Percentiles rank a stretch among this genome's conserved stretches.
Conservation (phyloP, 2,888 invertebrate species). For the Drosophila aldrichi region DNA sequence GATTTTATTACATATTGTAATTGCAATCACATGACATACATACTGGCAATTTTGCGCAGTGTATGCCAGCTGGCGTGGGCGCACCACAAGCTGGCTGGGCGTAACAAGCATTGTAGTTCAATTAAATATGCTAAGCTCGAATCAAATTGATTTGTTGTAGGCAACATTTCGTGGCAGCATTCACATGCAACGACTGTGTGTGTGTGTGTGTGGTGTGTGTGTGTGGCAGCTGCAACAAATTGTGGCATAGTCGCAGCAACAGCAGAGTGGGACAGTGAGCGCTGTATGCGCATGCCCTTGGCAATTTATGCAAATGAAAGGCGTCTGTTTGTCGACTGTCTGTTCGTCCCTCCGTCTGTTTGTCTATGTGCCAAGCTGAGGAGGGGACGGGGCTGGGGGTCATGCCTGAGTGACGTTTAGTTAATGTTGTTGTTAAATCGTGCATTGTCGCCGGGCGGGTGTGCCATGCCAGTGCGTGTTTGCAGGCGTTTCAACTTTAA, state of each 20-base stretch:
- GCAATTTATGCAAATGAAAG: slow-evolving; percentile 71
- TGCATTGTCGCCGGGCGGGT: slow-evolving; percentile 40
- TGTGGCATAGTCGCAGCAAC: background rate
- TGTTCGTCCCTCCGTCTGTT: slow-evolving; percentile 18
- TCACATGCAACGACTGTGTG: slow-evolving; percentile 24
- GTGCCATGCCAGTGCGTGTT: slow-evolving; percentile 30
- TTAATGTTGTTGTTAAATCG: slow-evolving; percentile 73
- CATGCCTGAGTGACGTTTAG: slow-evolving; percentile 40
- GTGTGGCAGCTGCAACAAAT: slow-evolving; percentile 17
- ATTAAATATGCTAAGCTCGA: slow-evolving; percentile 66
- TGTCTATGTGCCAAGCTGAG: slow-evolving; percentile 2
- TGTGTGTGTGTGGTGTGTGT: background rate
- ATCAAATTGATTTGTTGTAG: slow-evolving; percentile 74
- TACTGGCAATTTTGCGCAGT: slow-evolving; percentile 2
- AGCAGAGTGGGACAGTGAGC: background rate
- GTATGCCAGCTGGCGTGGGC: background rate
- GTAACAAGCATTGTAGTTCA: slow-evolving; percentile 31
- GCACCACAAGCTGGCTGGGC: slow-evolving; percentile 13
- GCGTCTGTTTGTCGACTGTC: slow-evolving; percentile 52
- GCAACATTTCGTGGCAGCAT: slow-evolving; percentile 54
- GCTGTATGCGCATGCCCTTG: slow-evolving; percentile 23
- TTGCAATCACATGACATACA: background rate
- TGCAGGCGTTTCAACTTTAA: slow-evolving; percentile 66
- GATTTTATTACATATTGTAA: background rate
- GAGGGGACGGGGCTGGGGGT: background rate